phyloP scores from a whole-genome alignment of 2,888 invertebrate genomes.

The Cheilosia pagana region DNA sequence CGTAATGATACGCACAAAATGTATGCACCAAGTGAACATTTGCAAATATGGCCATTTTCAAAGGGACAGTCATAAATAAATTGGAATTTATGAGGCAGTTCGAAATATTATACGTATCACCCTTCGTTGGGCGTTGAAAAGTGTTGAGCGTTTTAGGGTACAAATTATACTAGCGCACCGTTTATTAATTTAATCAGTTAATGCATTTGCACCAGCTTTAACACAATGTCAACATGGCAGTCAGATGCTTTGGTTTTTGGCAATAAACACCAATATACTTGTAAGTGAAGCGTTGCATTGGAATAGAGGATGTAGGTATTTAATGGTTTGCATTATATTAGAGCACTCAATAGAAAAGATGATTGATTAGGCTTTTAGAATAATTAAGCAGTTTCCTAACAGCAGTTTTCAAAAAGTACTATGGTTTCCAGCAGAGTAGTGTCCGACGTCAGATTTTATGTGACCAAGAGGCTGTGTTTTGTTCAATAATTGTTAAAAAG shows the following conservation, averaged over 20 bases:
- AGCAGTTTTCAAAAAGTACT: too few relatives aligned
- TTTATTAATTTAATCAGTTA: conserved; percentile 64
- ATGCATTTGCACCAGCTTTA: conserved; percentile 44
- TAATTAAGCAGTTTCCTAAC: too few relatives aligned
- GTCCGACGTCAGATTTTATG: too few relatives aligned
- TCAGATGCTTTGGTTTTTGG: conserved; percentile 35
- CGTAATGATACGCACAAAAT: conserved; percentile 16
- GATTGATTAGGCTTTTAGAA: not conserved
- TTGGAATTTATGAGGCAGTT: conserved; percentile 67
- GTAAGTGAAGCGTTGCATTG: not conserved
- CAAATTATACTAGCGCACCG: conserved; percentile 34
- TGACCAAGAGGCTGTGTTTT: too few relatives aligned
- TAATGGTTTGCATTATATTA: not conserved
- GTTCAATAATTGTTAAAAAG: too few relatives aligned
- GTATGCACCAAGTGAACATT: conserved; percentile 51
- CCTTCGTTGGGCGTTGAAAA: conserved; percentile 19
- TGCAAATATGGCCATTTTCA: conserved; percentile 58
- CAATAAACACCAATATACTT: not conserved
- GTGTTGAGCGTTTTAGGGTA: conserved; percentile 38
- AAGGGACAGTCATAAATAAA: conserved; percentile 48
- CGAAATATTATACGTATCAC: conserved; percentile 55
- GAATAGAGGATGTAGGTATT: not conserved
- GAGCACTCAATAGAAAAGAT: not conserved
- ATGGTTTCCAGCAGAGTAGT: too few relatives aligned
- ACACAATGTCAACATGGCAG: conserved; percentile 26